Evolutionary conservation across 2,888 invertebrate genomes (phyloP), one percentile per base, ranked within the genome.

Genomic region (Sinelater perroti): DNA sequence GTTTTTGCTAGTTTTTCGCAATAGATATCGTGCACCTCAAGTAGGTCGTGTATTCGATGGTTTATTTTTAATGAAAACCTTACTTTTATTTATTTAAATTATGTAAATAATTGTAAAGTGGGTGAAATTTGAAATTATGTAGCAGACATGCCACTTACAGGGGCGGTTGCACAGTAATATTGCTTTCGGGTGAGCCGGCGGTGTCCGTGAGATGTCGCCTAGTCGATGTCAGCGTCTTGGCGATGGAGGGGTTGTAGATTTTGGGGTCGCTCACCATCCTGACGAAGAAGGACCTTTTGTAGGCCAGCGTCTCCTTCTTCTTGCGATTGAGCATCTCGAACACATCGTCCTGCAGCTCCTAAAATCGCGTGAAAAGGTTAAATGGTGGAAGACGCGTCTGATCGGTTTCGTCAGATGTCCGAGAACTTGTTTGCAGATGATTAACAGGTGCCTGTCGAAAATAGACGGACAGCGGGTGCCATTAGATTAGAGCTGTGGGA

Each of bases 211-310:
- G 81, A 35, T 84, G 82, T 16, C 83, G 79, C 53, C 85, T 79
- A 18, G 79, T 78, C 1, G 87, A 84, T 42, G 89, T 85, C 42
- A 88, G 83, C 0, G 88, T 85, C 78, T 89, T 89, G 74, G 88
- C 89, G 72, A 95, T 94, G 59, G 92, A 91, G 21, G 95, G 94
- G 80, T 95, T 94, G 82, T 95, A 95, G 71, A 97, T 91, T 79
- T 96, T 97, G 1, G 97, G 96, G 82, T 97, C 97, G 77, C 93
- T 93, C 62, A 95, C 96, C 97, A 97, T 97, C 44, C 97, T 91
- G 54, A 97, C 97, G 80, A 97, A 95, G 84, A 96, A 96, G 8
- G 95, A 95, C 47, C 97, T 86, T 79, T 95, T 95, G 78, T 95
- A 91, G 5, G 93, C 92, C 72, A 97, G 79, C 3, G 90, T 89